These are phyloP conservation scores for Drosophila chauvacae DNA, from an alignment of 1,140 invertebrate species.

Conservation along the genomic window DNA sequence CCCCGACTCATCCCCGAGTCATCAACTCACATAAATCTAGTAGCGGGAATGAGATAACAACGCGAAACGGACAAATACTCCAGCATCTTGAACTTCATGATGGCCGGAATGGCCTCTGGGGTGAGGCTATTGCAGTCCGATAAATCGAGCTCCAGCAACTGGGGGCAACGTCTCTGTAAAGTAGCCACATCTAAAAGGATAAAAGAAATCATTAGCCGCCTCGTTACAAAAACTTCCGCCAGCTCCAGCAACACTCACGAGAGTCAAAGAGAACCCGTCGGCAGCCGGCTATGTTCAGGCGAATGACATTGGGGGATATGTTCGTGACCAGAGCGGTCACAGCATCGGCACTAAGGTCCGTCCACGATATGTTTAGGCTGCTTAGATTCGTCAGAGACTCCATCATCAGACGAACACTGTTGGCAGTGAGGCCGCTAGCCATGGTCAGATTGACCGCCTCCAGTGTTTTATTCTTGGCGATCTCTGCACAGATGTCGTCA, in stretches of 20 bases:
- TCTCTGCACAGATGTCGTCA: constrained; percentile 87
- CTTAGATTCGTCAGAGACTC: constrained; percentile 87
- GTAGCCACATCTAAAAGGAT: constrained; percentile 87
- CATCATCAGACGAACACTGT: constrained; percentile 87
- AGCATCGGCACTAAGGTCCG: constrained; percentile 87
- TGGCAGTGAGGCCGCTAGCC: constrained; percentile 87
- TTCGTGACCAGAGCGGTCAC: constrained; percentile 87
- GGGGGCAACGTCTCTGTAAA: constrained; percentile 88
- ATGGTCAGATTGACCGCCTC: constrained; percentile 91
- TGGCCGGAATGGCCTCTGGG: constrained; percentile 86
- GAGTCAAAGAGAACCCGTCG: constrained; percentile 90
- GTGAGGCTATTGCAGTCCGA: constrained; percentile 93
- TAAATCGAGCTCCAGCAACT: constrained; percentile 92
- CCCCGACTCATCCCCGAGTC: too few relatives aligned
- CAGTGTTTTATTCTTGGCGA: constrained; percentile 88
- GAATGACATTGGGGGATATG: constrained; percentile 88
- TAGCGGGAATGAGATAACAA: constrained; percentile 91
- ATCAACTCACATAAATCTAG: constrained; percentile 86
- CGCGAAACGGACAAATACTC: constrained; percentile 93
- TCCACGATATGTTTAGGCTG: constrained; percentile 93
- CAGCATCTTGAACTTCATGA: constrained; percentile 89
- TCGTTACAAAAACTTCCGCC: too few relatives aligned
- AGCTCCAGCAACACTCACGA: constrained; percentile 86
- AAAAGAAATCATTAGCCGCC: not conserved
- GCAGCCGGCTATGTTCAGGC: constrained; percentile 93